Evolutionary conservation across 2,888 invertebrate species (phyloP).

Genomic region (Unio pictorum): DNA sequence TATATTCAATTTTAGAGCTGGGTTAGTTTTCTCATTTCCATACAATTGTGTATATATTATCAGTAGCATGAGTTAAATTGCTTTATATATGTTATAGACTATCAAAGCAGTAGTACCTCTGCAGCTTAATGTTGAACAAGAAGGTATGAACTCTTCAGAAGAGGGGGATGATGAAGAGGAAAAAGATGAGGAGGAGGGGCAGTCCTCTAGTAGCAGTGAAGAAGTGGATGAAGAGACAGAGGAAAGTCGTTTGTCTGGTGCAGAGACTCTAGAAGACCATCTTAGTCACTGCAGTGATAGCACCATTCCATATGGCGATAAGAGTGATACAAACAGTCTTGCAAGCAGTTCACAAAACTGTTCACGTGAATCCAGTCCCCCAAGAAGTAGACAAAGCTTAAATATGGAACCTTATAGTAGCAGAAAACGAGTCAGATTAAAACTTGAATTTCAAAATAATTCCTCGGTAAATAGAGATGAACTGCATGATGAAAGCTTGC

Average conservation of each 20-base stretch:
- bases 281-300: constrained; percentile 30
- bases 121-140: constrained; percentile 14
- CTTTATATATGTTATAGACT: constrained; percentile 29
- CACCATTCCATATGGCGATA: constrained; percentile 38
- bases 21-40: too few species aligned
- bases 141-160: constrained; percentile 12
- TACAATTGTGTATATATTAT: too few species aligned
- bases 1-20: too few species aligned
- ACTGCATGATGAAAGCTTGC: too few species aligned
- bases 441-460: constrained; percentile 3
- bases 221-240: constrained; percentile 10
- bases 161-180: constrained; percentile 21
- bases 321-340: constrained; percentile 32
- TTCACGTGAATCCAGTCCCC: background rate
- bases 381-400: too few species aligned
- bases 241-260: constrained; percentile 4
- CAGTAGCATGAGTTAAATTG: background rate
- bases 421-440: constrained; percentile 22
- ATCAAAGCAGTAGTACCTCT: constrained; percentile 47
- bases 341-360: constrained; percentile 14
- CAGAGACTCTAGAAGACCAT: constrained; percentile 16
- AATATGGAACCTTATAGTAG: constrained; percentile 12
- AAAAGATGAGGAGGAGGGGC: constrained; percentile 10
- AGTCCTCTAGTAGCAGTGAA: constrained; percentile 11
- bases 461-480: too few species aligned